A percentile compares a stretch with the other conserved stretches of the same genome.
phyloP scores from a whole-genome alignment of 1,140 invertebrate genomes.

The Subanguina moxae region DNA sequence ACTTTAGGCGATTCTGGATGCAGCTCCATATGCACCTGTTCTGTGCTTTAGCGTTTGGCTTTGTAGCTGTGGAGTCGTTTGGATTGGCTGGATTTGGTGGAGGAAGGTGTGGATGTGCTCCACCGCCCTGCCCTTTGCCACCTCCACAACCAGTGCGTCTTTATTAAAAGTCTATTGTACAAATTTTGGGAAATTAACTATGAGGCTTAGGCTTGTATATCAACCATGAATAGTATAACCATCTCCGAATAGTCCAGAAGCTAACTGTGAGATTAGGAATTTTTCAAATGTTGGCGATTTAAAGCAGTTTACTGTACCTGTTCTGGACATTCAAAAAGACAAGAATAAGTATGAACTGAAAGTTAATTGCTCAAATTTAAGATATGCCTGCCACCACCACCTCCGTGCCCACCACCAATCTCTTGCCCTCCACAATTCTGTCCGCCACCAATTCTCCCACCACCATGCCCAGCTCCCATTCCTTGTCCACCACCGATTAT shows the following conservation, averaged over 20 bases:
- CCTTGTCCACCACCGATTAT: constrained; percentile 20
- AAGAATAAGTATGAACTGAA: not conserved
- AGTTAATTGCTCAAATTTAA: not conserved
- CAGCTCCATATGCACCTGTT: not conserved
- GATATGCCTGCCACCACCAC: constrained; percentile 24
- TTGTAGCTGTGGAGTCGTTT: not conserved
- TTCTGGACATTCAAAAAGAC: too few relatives aligned
- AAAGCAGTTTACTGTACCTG: too few relatives aligned
- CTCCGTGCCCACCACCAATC: constrained; percentile 23
- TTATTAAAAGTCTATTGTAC: not conserved
- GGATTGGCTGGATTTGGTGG: constrained; percentile 8
- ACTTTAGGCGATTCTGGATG: too few relatives aligned
- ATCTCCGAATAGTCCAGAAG: too few relatives aligned
- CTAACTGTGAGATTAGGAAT: too few relatives aligned
- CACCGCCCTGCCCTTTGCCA: constrained; percentile 1
- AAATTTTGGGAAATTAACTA: too few relatives aligned
- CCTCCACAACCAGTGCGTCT: not conserved
- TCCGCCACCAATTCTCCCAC: constrained; percentile 26
- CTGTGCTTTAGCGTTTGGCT: not conserved
- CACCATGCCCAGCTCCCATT: constrained; percentile 18
- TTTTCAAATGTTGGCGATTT: too few relatives aligned
- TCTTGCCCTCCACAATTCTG: constrained; percentile 31
- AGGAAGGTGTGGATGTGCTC: constrained; percentile 9
- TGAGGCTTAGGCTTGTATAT: too few relatives aligned
- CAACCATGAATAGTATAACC: too few relatives aligned